Conservation (phyloP, 2,113 vertebrate species). For the Tinamus guttatus region DNA sequence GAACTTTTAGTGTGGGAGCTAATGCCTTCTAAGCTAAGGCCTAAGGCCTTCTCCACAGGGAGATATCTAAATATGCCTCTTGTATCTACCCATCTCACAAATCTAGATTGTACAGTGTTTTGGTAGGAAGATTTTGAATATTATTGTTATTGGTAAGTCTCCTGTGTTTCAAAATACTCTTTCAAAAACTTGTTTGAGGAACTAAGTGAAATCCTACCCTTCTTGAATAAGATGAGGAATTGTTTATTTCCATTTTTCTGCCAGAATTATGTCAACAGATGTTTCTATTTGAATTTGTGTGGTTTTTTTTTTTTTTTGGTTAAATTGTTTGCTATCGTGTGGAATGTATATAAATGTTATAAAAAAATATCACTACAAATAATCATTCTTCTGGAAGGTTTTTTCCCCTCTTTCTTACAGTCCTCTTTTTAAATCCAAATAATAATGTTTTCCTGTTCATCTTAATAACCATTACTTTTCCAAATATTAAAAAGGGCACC, state of each 20-base stretch:
- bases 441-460: not conserved
- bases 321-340: not conserved
- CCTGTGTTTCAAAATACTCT: not conserved
- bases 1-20: not conserved
- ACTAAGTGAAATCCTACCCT: not conserved
- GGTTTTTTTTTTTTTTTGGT: not conserved
- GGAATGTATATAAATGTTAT: not conserved
- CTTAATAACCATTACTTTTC: not conserved
- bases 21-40: not conserved
- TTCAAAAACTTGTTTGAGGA: not conserved
- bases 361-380: not conserved
- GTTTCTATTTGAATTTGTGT: not conserved
- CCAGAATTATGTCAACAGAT: not conserved
- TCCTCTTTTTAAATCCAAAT: not conserved
- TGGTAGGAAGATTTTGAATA: not conserved
- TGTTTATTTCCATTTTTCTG: not conserved
- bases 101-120: not conserved
- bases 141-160: not conserved
- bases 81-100: not conserved
- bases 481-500: not conserved
- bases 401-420: not conserved
- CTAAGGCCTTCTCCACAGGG: not conserved
- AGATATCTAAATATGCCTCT: not conserved
- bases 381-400: not conserved
- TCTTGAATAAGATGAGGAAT: not conserved